Evolutionary conservation across 37 sponge, comb jelly and placozoan genomes (phyloP).

Genomic region (Ianthella basta): DNA sequence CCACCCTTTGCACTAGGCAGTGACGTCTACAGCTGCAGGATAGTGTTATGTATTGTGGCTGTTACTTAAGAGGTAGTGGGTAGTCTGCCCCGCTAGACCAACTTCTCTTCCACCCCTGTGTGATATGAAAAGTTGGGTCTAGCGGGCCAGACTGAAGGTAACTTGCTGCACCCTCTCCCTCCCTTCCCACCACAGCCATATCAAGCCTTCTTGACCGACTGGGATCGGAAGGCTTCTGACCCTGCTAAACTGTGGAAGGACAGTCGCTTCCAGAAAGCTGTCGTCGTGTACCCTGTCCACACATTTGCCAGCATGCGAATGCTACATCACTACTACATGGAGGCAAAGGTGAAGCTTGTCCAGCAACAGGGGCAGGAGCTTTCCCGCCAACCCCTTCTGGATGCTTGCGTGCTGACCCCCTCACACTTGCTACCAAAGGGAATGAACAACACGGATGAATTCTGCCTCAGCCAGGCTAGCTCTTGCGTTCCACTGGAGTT

Average conservation of each 20-base stretch:
- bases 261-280: constrained; percentile 1
- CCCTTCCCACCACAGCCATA: not conserved
- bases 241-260: constrained; percentile 11
- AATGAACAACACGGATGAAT: not conserved
- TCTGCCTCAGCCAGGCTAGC: constrained; percentile 10
- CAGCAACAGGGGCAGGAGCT: not conserved
- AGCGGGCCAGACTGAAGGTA: too few relatives aligned
- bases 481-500: constrained; percentile 24
- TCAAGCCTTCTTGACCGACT: constrained; percentile 20
- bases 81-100: too few relatives aligned
- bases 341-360: not conserved
- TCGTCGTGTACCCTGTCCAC: constrained; percentile 17
- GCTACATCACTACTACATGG: constrained; percentile 7
- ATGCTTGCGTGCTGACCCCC: constrained; percentile 16
- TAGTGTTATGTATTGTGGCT: too few relatives aligned
- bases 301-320: constrained; percentile 2
- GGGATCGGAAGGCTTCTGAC: not conserved
- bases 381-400: not conserved
- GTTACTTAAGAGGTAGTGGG: too few relatives aligned
- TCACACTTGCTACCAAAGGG: constrained; percentile 2
- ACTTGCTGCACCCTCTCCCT: too few relatives aligned
- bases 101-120: too few relatives aligned
- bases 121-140: too few relatives aligned
- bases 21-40: too few relatives aligned
- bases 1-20: too few relatives aligned